Evolutionary conservation across 2,888 invertebrate genomes (phyloP).

Genomic region (Ennomos erosarius): DNA sequence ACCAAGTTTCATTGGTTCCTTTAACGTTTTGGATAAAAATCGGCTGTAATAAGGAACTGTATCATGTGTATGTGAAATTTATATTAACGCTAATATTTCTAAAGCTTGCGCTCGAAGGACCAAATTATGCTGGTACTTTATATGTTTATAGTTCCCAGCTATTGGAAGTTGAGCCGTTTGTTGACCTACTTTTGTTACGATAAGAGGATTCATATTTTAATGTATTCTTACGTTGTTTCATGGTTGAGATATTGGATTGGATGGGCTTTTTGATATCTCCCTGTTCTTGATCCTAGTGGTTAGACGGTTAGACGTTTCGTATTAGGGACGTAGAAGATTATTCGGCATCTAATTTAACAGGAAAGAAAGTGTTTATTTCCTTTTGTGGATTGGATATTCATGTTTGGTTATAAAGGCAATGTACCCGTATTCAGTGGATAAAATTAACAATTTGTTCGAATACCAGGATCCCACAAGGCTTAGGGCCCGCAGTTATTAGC

Average conservation of each 20-base stretch:
- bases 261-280: slow-evolving; percentile 19
- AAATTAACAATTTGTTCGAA: no score
- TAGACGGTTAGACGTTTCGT: slow-evolving; percentile 3
- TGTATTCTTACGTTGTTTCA: slow-evolving; percentile 32
- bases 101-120: background rate
- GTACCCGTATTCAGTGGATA: no score
- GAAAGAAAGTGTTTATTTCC: no score
- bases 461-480: no score
- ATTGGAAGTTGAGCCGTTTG: slow-evolving; percentile 1
- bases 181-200: slow-evolving; percentile 20
- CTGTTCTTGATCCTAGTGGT: slow-evolving; percentile 19
- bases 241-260: slow-evolving; percentile 29
- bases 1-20: slow-evolving; percentile 5
- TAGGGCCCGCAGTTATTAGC: no score
- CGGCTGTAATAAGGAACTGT: slow-evolving; percentile 6
- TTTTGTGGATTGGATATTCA: no score
- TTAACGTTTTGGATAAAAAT: background rate
- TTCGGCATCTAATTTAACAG: background rate
- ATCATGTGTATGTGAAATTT: slow-evolving; percentile 23
- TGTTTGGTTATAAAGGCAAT: no score
- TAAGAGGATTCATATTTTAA: slow-evolving; percentile 26
- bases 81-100: background rate
- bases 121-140: background rate
- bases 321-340: slow-evolving; percentile 4
- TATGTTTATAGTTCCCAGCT: background rate